These are phyloP conservation scores for Geotrupes spiniger DNA, from an alignment of 2,888 invertebrate species.

Conservation along the genomic window DNA sequence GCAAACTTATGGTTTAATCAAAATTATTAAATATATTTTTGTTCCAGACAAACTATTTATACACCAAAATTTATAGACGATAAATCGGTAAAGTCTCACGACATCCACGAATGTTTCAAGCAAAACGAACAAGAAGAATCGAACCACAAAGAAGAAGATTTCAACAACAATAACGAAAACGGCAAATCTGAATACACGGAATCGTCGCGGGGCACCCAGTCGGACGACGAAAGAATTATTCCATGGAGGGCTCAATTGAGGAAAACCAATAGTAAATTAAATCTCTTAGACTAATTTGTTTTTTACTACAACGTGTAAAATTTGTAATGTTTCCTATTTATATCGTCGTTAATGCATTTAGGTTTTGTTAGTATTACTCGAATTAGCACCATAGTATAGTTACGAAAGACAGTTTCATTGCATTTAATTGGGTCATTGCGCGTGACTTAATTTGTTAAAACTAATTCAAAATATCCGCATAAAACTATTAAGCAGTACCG, in stretches of 20 bases:
- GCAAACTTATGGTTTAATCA: no score
- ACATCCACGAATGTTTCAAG: constrained; percentile 48
- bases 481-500: no score
- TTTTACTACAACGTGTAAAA: no score
- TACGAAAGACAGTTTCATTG: no score
- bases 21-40: constrained; percentile 9
- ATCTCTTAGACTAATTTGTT: constrained; percentile 63
- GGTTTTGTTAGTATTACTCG: no score
- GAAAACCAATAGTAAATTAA: constrained; percentile 87
- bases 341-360: no score
- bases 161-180: constrained; percentile 41
- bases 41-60: constrained; percentile 63
- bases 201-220: constrained; percentile 18
- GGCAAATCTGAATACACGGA: constrained; percentile 25
- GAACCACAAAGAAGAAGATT: constrained; percentile 40
- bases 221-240: constrained; percentile 57
- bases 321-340: no score
- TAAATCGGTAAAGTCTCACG: constrained; percentile 49
- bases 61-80: constrained; percentile 69
- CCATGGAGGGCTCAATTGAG: constrained; percentile 87
- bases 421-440: no score
- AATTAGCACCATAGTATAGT: no score
- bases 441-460: no score
- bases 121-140: constrained; percentile 42
- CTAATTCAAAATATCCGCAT: no score